These are phyloP conservation scores for Thymelicus lineola DNA, from an alignment of 2,888 invertebrate species.

Conservation along the genomic window DNA sequence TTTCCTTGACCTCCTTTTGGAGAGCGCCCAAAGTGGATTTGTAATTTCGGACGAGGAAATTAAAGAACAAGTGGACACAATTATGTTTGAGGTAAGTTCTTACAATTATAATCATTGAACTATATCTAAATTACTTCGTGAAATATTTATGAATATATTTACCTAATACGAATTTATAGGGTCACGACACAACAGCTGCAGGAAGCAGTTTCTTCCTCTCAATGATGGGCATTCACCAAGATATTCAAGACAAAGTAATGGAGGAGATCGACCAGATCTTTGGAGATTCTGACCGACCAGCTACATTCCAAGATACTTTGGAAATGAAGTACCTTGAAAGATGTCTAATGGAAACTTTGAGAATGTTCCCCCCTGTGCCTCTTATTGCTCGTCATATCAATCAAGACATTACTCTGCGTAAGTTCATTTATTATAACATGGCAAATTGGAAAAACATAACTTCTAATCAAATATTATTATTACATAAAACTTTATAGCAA, in stretches of 20 bases:
- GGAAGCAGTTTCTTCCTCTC: slow-evolving; percentile 93
- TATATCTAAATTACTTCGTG: not conserved
- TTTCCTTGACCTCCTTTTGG: slow-evolving; percentile 94
- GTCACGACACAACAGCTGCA: slow-evolving; percentile 93
- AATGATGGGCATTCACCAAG: slow-evolving; percentile 89
- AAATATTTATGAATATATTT: slow-evolving; percentile 1
- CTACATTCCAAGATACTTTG: slow-evolving; percentile 92
- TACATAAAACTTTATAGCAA: not conserved
- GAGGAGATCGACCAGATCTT: slow-evolving; percentile 91
- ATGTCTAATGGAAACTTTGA: slow-evolving; percentile 91
- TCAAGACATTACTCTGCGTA: slow-evolving; percentile 89
- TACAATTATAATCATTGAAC: not conserved
- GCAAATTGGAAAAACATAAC: not conserved
- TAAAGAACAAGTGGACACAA: slow-evolving; percentile 93
- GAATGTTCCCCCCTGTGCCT: slow-evolving; percentile 93
- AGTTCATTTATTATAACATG: slow-evolving; percentile 49
- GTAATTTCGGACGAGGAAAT: slow-evolving; percentile 91
- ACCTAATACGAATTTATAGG: slow-evolving; percentile 70
- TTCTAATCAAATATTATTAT: not conserved
- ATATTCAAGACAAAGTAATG: slow-evolving; percentile 89
- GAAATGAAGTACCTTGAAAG: slow-evolving; percentile 94
- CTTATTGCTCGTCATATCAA: slow-evolving; percentile 90
- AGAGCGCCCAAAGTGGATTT: slow-evolving; percentile 90
- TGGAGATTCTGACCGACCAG: slow-evolving; percentile 90
- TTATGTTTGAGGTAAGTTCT: slow-evolving; percentile 91